These are phyloP conservation scores for Pangasius krempfi DNA, from an alignment of 2,797 vertebrate genomes.

Conservation along the genomic window DNA sequence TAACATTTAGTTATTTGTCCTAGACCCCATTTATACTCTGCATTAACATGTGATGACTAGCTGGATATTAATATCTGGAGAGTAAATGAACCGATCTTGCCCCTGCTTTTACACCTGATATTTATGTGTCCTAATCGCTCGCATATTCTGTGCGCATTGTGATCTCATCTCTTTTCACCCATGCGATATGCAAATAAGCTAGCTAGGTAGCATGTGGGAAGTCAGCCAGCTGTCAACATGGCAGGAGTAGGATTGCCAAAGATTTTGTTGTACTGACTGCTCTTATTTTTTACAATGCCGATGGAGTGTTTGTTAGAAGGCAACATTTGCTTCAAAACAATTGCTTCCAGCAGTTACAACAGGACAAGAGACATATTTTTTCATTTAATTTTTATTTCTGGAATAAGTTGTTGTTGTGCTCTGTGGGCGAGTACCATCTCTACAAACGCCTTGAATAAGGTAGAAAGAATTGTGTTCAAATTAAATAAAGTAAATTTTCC, in stretches of 20 bases:
- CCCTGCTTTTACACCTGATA: conserved; percentile 13
- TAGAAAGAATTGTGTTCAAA: not conserved
- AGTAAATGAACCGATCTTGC: not conserved
- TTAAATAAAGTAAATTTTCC: not conserved
- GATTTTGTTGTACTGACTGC: not conserved
- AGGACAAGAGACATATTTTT: not conserved
- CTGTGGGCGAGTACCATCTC: not conserved
- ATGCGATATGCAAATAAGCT: conserved; percentile 15
- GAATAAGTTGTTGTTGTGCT: not conserved
- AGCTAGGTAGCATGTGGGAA: not conserved
- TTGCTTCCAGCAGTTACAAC: not conserved
- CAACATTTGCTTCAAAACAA: conserved; percentile 7
- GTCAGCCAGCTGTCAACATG: conserved; percentile 15
- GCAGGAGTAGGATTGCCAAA: not conserved
- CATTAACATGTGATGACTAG: not conserved
- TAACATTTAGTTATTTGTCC: not conserved
- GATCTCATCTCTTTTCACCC: conserved; percentile 4
- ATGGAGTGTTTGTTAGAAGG: not conserved
- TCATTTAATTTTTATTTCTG: not conserved
- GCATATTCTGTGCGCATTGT: not conserved
- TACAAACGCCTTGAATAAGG: not conserved
- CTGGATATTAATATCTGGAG: not conserved
- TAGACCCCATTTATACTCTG: not conserved
- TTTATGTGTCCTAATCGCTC: not conserved
- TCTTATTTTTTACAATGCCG: not conserved